Evolutionary conservation across 1,140 invertebrate species (phyloP).

Genomic region (Cataglyphis hispanica): DNA sequence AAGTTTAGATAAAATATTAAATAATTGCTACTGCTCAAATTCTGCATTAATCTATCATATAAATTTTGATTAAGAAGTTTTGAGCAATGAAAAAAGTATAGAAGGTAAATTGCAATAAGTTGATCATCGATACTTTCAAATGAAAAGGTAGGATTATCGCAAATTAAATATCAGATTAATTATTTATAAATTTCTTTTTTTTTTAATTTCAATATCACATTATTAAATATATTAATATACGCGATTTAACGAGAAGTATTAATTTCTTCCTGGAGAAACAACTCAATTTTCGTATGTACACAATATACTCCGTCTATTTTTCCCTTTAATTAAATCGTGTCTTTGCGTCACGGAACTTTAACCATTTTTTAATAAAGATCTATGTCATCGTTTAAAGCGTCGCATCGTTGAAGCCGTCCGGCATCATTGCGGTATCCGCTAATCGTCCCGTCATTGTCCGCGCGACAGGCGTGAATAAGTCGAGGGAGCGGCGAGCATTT

Average conservation of each 20-base stretch:
- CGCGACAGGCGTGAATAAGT: conserved; percentile 55
- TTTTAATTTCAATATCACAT: not conserved
- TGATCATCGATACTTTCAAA: not conserved
- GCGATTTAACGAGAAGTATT: not conserved
- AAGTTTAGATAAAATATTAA: not conserved
- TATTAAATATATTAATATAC: not conserved
- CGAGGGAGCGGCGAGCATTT: conserved; percentile 47
- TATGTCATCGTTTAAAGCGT: conserved; percentile 45
- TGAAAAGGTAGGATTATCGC: not conserved
- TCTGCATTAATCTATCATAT: not conserved
- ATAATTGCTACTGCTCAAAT: not conserved
- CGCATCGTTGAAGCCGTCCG: not conserved
- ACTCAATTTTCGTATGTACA: not conserved
- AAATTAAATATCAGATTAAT: not conserved
- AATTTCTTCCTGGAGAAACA: not conserved
- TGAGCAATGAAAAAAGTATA: not conserved
- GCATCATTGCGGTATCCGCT: conserved; percentile 38
- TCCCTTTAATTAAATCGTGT: not conserved
- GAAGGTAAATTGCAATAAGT: not conserved
- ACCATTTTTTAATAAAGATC: conserved; percentile 59
- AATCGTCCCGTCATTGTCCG: conserved; percentile 48
- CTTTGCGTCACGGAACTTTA: conserved; percentile 3
- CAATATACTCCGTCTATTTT: not conserved
- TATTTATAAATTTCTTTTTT: not conserved
- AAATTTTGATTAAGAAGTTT: not conserved